These are phyloP conservation scores for Oligia latruncula DNA, from an alignment of 2,888 invertebrate genomes.

Conservation along the genomic window DNA sequence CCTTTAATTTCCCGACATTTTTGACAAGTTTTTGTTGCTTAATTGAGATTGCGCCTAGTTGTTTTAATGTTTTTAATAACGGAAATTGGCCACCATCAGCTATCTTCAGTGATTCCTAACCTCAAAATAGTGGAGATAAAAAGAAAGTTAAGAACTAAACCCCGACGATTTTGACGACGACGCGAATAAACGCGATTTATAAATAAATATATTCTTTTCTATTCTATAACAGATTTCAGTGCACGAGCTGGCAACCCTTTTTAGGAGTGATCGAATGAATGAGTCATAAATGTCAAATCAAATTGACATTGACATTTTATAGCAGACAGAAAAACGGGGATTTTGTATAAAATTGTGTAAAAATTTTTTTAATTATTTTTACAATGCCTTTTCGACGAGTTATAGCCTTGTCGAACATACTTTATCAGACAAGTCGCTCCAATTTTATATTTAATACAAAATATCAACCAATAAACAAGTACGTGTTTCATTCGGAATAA, in stretches of 20 bases:
- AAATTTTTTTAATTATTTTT: not conserved
- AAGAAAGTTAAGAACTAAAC: not conserved
- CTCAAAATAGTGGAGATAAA: not conserved
- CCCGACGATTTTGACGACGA: not conserved
- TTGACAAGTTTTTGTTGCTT: too few relatives aligned
- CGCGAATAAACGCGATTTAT: too few relatives aligned
- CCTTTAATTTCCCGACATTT: too few relatives aligned
- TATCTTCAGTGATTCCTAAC: not conserved
- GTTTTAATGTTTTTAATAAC: too few relatives aligned
- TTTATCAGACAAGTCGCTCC: slow-evolving; percentile 72
- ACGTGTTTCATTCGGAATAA: slow-evolving; percentile 51
- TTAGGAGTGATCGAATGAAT: slow-evolving; percentile 2
- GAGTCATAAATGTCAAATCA: slow-evolving; percentile 16
- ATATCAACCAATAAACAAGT: slow-evolving; percentile 67
- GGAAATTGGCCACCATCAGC: not conserved
- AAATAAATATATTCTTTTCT: too few relatives aligned
- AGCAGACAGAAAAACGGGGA: not conserved
- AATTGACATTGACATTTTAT: not conserved
- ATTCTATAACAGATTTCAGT: too few relatives aligned
- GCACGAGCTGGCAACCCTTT: slow-evolving; percentile 13
- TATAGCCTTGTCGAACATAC: slow-evolving; percentile 69
- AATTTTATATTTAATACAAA: slow-evolving; percentile 67
- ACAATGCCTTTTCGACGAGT: slow-evolving; percentile 77
- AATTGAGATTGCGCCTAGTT: too few relatives aligned
- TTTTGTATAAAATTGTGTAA: not conserved